These are phyloP conservation scores for Thermophis baileyi DNA, from an alignment of 2,113 vertebrate genomes.

Conservation along the genomic window DNA sequence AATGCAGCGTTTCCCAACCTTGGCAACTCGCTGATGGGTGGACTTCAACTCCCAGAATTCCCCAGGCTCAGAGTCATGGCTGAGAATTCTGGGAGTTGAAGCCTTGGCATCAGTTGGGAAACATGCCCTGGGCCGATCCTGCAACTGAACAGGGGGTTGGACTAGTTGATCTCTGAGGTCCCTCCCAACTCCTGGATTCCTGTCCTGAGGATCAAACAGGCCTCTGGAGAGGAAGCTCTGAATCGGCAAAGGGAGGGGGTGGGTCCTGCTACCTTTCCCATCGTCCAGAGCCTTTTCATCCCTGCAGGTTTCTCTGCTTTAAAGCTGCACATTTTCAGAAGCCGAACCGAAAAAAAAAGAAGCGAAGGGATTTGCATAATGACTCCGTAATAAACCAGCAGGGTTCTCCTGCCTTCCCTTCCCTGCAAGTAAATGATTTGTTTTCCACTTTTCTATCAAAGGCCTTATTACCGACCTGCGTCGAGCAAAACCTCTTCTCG, in stretches of 20 bases:
- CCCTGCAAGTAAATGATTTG: slow-evolving; percentile 70
- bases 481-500: slow-evolving; percentile 62
- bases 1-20: too few relatives aligned
- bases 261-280: background rate
- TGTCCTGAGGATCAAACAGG: background rate
- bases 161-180: background rate
- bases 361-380: slow-evolving; percentile 53
- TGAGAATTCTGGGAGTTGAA: background rate
- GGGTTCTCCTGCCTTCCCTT: slow-evolving; percentile 36
- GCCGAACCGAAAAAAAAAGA: slow-evolving; percentile 26
- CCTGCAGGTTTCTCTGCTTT: slow-evolving; percentile 51
- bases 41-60: background rate
- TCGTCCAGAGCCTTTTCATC: slow-evolving; percentile 59
- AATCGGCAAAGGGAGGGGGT: background rate
- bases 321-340: background rate
- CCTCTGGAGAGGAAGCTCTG: background rate
- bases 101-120: background rate
- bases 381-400: slow-evolving; percentile 66
- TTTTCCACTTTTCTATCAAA: slow-evolving; percentile 67
- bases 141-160: background rate
- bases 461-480: slow-evolving; percentile 64
- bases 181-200: background rate
- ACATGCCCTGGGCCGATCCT: background rate
- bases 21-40: too few relatives aligned
- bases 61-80: background rate